Percentiles rank a stretch among this genome's conserved stretches.
Evolutionary conservation across 2,113 vertebrate species (phyloP).

Genomic region (Salvelinus alpinus): DNA sequence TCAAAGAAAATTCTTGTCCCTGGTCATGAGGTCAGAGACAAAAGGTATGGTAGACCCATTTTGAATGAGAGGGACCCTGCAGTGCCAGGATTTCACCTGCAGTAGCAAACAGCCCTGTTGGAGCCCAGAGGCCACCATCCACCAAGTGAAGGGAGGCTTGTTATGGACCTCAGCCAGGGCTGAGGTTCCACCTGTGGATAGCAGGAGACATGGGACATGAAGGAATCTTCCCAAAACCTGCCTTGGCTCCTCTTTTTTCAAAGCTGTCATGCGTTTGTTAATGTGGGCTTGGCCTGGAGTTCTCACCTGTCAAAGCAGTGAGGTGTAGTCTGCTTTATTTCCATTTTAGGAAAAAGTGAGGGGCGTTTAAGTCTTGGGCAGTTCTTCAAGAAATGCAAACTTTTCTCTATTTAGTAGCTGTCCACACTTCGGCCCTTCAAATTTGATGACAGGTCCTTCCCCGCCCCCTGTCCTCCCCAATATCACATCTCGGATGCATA

Average conservation of each 20-base stretch:
- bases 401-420: background rate
- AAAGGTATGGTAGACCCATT: too few species aligned
- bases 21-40: too few species aligned
- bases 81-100: conserved; percentile 46
- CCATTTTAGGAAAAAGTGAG: conserved; percentile 1
- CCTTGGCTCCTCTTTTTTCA: conserved; percentile 11
- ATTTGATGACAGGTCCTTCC: conserved; percentile 44
- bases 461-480: conserved; percentile 52
- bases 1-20: too few species aligned
- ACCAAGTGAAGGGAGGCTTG: background rate
- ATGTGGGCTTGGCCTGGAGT: conserved; percentile 11
- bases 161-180: background rate
- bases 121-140: conserved; percentile 15
- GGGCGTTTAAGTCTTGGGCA: conserved; percentile 4
- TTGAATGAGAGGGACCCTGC: background rate
- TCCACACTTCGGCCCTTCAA: conserved; percentile 41
- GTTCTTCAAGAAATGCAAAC: conserved; percentile 34
- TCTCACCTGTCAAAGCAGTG: conserved; percentile 16
- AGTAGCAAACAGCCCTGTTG: conserved; percentile 27
- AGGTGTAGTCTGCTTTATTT: conserved; percentile 17
- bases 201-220: background rate
- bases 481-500: conserved; percentile 79
- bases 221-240: background rate
- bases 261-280: conserved; percentile 10
- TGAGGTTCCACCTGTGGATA: conserved; percentile 9